Percentiles rank a stretch among this genome's conserved stretches.
Evolutionary conservation across 2,888 invertebrate genomes (phyloP).

Genomic region (Cristatella mucedo): DNA sequence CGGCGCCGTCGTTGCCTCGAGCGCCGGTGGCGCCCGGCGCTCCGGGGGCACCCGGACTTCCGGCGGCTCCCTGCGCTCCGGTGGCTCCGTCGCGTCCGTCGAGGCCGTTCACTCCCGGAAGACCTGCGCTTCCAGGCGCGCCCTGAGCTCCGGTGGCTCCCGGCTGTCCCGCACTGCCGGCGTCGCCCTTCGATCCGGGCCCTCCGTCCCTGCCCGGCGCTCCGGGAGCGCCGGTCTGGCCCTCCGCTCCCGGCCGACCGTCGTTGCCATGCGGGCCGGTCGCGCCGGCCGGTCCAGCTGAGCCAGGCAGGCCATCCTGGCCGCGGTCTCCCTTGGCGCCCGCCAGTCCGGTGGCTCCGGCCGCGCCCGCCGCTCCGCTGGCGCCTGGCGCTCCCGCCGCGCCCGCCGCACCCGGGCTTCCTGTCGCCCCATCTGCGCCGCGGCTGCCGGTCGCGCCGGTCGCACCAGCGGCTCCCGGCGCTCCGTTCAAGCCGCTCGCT

Average conservation of each 20-base stretch:
- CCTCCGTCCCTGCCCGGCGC: slow-evolving; percentile 18
- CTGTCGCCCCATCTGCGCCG: slow-evolving; percentile 15
- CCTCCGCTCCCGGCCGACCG: slow-evolving; percentile 18
- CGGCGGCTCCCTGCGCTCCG: slow-evolving; percentile 11
- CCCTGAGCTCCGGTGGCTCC: slow-evolving; percentile 12
- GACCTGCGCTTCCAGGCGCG: slow-evolving; percentile 11
- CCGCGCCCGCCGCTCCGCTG: slow-evolving; percentile 19
- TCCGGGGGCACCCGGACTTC: slow-evolving; percentile 8
- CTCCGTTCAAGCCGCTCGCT: slow-evolving; percentile 5
- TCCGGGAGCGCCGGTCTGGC: slow-evolving; percentile 17
- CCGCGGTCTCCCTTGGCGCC: slow-evolving; percentile 19
- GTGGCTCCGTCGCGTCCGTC: slow-evolving; percentile 2
- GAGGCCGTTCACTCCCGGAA: slow-evolving; percentile 9
- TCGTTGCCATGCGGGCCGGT: slow-evolving; percentile 14
- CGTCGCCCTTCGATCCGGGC: slow-evolving; percentile 18
- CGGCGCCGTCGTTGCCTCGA: too few relatives aligned
- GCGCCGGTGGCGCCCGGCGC: too few relatives aligned
- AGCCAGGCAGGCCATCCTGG: slow-evolving; percentile 11
- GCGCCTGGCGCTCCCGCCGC: slow-evolving; percentile 21
- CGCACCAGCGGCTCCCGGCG: slow-evolving; percentile 8
- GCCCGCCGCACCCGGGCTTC: slow-evolving; percentile 19
- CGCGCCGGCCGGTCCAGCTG: slow-evolving; percentile 10
- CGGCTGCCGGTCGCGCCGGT: slow-evolving; percentile 9
- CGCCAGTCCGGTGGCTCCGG: slow-evolving; percentile 17
- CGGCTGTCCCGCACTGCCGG: slow-evolving; percentile 17